A percentile compares a stretch with the other conserved stretches of the same genome.
phyloP scores from a whole-genome alignment of 2,888 invertebrate genomes.

The Cheiracanthium punctorium region DNA sequence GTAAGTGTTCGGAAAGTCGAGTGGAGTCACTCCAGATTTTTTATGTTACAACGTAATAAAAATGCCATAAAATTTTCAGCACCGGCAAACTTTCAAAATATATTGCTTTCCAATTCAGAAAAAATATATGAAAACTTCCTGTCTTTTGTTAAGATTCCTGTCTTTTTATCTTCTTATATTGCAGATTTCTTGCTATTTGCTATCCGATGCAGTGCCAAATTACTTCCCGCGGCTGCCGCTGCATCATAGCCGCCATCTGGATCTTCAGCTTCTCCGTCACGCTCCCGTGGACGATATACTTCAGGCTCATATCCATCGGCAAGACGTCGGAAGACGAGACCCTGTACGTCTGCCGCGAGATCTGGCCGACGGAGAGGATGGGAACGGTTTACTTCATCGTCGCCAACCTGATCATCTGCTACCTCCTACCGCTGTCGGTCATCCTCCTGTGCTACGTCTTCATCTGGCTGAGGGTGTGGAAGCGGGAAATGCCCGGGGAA shows the following conservation, averaged over 20 bases:
- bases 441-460: constrained; percentile 72
- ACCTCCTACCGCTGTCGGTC: constrained; percentile 72
- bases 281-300: constrained; percentile 78
- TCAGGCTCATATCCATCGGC: constrained; percentile 77
- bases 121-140: too few species aligned
- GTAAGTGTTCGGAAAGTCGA: too few species aligned
- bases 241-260: constrained; percentile 78
- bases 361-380: constrained; percentile 71
- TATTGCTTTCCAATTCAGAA: too few species aligned
- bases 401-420: constrained; percentile 72
- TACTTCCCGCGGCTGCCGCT: constrained; percentile 76
- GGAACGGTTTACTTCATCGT: constrained; percentile 71
- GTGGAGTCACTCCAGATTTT: too few species aligned
- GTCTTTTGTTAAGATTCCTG: too few species aligned
- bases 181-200: constrained; percentile 77
- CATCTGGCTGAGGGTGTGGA: constrained; percentile 75
- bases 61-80: too few species aligned
- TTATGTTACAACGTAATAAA: too few species aligned
- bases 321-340: constrained; percentile 47
- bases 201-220: constrained; percentile 78
- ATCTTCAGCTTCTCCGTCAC: constrained; percentile 77
- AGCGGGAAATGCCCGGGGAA: constrained; percentile 77
- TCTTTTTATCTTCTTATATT: neutral
- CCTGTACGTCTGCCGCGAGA: constrained; percentile 71
- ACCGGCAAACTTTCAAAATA: too few species aligned